Percentiles rank a stretch among this genome's conserved stretches.
Evolutionary conservation across 1,140 invertebrate genomes (phyloP).

Genomic region (Neodiprion pinetum): DNA sequence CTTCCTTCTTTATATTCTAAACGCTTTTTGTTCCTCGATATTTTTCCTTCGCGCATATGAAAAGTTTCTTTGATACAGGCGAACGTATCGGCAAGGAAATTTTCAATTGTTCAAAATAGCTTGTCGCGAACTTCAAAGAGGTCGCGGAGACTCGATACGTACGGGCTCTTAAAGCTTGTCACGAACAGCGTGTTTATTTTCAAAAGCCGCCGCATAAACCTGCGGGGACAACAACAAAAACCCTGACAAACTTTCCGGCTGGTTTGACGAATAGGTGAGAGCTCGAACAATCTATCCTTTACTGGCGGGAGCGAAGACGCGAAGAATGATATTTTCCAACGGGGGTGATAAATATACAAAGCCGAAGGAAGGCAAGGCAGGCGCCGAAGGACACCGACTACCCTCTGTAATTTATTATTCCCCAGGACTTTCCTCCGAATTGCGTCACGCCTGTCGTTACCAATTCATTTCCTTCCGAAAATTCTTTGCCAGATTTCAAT

Average conservation of each 20-base stretch:
- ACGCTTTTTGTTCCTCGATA: too few relatives aligned
- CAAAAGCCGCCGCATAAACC: not conserved
- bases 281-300: slow-evolving; percentile 3
- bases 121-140: too few relatives aligned
- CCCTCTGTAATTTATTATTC: slow-evolving; percentile 1
- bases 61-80: too few relatives aligned
- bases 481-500: too few relatives aligned
- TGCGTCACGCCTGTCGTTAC: slow-evolving; percentile 2
- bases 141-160: too few relatives aligned
- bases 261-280: slow-evolving; percentile 2
- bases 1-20: too few relatives aligned
- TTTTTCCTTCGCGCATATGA: too few relatives aligned
- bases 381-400: slow-evolving; percentile 1
- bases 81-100: too few relatives aligned
- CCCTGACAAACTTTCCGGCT: slow-evolving; percentile 4
- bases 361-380: not conserved
- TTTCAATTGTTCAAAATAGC: too few relatives aligned
- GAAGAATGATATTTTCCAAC: slow-evolving; percentile 2
- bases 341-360: slow-evolving; percentile 7
- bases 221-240: not conserved
- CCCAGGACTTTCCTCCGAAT: not conserved
- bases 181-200: not conserved
- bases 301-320: not conserved
- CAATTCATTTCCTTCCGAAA: not conserved
- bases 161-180: too few relatives aligned